Evolutionary conservation across 2,797 vertebrate species (phyloP).

Genomic region (Melopsittacus undulatus): DNA sequence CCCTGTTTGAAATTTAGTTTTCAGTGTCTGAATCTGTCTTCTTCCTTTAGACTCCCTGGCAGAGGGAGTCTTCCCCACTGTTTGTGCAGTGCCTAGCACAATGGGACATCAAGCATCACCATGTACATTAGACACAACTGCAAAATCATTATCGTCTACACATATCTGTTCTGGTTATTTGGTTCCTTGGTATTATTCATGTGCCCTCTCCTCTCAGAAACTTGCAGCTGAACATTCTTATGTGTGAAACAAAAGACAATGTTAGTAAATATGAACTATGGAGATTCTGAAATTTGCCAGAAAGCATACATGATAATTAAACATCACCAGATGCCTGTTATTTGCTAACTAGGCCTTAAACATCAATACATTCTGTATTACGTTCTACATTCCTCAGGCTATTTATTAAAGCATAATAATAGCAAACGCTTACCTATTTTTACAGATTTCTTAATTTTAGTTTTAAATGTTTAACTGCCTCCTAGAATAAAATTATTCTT

Average conservation of each 20-base stretch:
- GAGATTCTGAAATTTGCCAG: conserved; percentile 27
- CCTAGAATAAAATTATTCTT: conserved; percentile 38
- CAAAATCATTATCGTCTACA: conserved; percentile 28
- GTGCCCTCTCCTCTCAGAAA: neutral
- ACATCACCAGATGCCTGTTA: conserved; percentile 35
- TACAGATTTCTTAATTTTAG: conserved; percentile 15
- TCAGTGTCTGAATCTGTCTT: neutral
- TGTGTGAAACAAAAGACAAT: conserved; percentile 23
- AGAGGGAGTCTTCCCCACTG: neutral
- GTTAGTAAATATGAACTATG: neutral
- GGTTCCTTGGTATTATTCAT: neutral
- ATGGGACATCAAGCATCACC: neutral
- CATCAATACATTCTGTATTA: conserved; percentile 19
- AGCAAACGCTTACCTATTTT: conserved; percentile 64
- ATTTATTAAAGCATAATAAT: conserved; percentile 46
- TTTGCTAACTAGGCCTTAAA: conserved; percentile 63
- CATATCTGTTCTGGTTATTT: neutral
- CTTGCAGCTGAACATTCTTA: neutral
- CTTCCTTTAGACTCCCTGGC: conserved; percentile 1
- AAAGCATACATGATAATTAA: conserved; percentile 50
- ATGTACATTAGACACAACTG: conserved; percentile 12
- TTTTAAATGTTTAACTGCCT: conserved; percentile 50
- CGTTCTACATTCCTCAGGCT: conserved; percentile 22
- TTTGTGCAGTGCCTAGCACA: neutral
- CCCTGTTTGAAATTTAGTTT: neutral